Base-by-base conservation (phyloP, 2,113 vertebrate genomes). In the Ancistrus triradiatus region DNA sequence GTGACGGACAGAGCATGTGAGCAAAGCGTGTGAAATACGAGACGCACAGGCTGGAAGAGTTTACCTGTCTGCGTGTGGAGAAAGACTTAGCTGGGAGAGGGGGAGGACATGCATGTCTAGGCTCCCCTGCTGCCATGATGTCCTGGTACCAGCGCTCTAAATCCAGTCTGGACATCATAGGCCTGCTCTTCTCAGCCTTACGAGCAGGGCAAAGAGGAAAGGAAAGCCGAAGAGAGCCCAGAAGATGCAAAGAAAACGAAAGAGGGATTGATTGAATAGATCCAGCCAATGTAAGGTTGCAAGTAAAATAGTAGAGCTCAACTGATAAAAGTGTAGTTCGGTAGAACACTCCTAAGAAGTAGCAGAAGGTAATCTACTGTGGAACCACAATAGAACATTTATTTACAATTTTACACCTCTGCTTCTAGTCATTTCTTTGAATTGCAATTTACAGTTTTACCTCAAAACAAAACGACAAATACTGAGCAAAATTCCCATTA, bases 31-130 rank as follows among this genome's bases (percentile, higher is more conserved):
- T n/a, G 42, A 43, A 27, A 68, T 31, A 63, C 48, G 5, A 10
- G 10, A 17, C 55, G 27, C 22, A 57, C 19, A 8, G 40, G 59
- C 17, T 17, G 40, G 35, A 24, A 64, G 13, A 43, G 15, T 79
- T 93, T 95, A 95, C 94, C 94, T 98, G 92, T 77, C 90, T 89
- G 77, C 89, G 90, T 77, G 89, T 78, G 40, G 87, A 88, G 74
- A 89, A 84, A 84, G 84, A 89, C 87, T 96, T 95, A 86, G 91
- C 90, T 63, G 92, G 93, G 73, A 95, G 88, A 21, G 92, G 93
- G 68, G 92, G 92, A 84, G 93, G 94, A 72, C 90, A 91, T 35
- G 88, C 83, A 85, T 85, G 73, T 81, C 80, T 78, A 8, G 69
- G 69, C 28, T 85, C 75, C 27, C 86, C 85, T 75, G 87, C 82